Conservation (phyloP, 2,888 invertebrate species). For the Apodemia hepburni region DNA sequence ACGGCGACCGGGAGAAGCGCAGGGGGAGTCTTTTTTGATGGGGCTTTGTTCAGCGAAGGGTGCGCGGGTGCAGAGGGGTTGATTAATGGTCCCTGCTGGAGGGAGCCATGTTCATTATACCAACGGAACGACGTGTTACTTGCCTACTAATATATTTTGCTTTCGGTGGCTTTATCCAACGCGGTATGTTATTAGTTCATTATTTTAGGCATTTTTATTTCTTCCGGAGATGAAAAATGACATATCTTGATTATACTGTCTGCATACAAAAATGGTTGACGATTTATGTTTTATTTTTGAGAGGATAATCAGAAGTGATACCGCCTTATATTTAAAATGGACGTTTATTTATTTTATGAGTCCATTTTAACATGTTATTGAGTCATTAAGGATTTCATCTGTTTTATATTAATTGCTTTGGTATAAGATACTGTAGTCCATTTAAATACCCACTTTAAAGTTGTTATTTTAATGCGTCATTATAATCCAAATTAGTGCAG, state of each 20-base stretch:
- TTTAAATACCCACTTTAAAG: not conserved
- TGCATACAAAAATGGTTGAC: slow-evolving; percentile 41
- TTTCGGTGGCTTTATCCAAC: slow-evolving; percentile 50
- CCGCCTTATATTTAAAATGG: slow-evolving; percentile 41
- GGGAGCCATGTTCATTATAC: slow-evolving; percentile 79
- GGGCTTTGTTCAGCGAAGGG: slow-evolving; percentile 50
- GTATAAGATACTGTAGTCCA: not conserved
- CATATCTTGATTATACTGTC: slow-evolving; percentile 49
- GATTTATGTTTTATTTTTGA: slow-evolving; percentile 36
- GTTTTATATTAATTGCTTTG: not conserved
- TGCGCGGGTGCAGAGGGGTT: slow-evolving; percentile 55
- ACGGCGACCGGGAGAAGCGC: slow-evolving; percentile 62
- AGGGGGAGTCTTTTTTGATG: slow-evolving; percentile 67
- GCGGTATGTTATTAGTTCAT: slow-evolving; percentile 65
- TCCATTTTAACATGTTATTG: slow-evolving; percentile 41
- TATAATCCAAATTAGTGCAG: too few relatives aligned
- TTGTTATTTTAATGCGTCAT: not conserved
- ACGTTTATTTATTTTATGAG: slow-evolving; percentile 43
- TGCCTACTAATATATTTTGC: slow-evolving; percentile 73
- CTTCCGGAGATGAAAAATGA: slow-evolving; percentile 67
- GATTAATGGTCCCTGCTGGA: slow-evolving; percentile 68
- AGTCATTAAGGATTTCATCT: slow-evolving; percentile 26
- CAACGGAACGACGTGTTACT: slow-evolving; percentile 75
- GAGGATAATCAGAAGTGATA: slow-evolving; percentile 40
- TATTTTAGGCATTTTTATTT: slow-evolving; percentile 72